A percentile compares a stretch with the other conserved stretches of the same genome.
phyloP scores from a whole-genome alignment of 2,797 vertebrate species.

The Melanogrammus aeglefinus region DNA sequence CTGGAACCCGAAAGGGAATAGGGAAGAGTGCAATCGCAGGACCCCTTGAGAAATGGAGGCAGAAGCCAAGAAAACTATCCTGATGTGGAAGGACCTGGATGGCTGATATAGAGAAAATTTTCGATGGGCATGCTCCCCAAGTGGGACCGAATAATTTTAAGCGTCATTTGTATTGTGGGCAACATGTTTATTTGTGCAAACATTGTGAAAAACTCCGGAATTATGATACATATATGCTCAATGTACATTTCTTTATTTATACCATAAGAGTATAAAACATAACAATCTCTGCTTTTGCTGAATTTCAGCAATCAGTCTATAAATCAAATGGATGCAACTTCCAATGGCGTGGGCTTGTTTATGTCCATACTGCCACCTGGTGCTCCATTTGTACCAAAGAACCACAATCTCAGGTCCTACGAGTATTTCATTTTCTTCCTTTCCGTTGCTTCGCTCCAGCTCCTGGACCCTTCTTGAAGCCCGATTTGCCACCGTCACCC shows the following conservation, averaged over 20 bases:
- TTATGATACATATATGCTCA: neutral
- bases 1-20: too few relatives aligned
- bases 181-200: neutral
- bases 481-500: conserved; percentile 52
- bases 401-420: neutral
- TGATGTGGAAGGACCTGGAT: too few relatives aligned
- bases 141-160: too few relatives aligned
- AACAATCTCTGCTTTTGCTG: conserved; percentile 11
- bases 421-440: conserved; percentile 56
- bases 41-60: too few relatives aligned
- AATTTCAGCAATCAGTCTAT: conserved; percentile 29
- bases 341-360: neutral
- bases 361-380: conserved; percentile 26
- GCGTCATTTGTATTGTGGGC: neutral
- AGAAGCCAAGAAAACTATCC: too few relatives aligned
- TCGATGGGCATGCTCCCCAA: too few relatives aligned
- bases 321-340: neutral
- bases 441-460: conserved; percentile 61
- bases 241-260: neutral
- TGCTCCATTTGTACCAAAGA: conserved; percentile 13
- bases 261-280: neutral
- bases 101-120: too few relatives aligned
- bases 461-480: conserved; percentile 49
- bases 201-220: neutral
- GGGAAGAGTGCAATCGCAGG: too few relatives aligned